Evolutionary conservation across 2,888 invertebrate species (phyloP), one percentile per base, ranked within the genome.

Genomic region (Flexamia atlantica): DNA sequence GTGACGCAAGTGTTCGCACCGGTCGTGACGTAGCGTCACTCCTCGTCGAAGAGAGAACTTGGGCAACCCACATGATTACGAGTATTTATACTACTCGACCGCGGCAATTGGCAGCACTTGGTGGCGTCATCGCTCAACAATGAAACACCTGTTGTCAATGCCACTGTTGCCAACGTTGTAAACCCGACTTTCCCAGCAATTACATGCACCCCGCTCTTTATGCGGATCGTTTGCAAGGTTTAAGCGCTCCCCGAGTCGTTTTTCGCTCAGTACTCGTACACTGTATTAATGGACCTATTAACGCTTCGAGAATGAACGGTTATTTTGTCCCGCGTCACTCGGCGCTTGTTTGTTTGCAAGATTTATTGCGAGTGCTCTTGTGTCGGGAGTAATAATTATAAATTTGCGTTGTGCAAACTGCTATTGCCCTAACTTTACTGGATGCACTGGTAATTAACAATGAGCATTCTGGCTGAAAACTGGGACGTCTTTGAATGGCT

Each of bases 131-230:
- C 64, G 64, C 28, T 72, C 76, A 46, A 76, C 50, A 76, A 50
- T 46, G 76, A 76, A 76, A 76, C 76, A 76, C 76, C 76, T 76
- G 76, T 50, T 46, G 76, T 50, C 40, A 25, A 25, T 40, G 42
- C 40, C 76, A 76, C 25, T 17, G 50, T 2, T 76, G 76, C 76
- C 76, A 76, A 76, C 72, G 72, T 72, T 72, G n/a, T 72, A 72
- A 72, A 72, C 7, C 72, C 25, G n/a, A 72, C 42, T 76, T 76
- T 76, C 76, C 76, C 76, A 50, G 76, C 76, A 76, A 76, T 76
- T 76, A 76, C 76, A 72, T 42, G 72, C 40, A 72, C 72, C 36
- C 42, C 50, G 72, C 28, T 28, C 40, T 76, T 76, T 76, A 76
- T 76, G 76, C 40, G 10, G 76, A 76, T 76, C 76, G 76, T 76